Percentiles rank a stretch among this genome's conserved stretches.
Evolutionary conservation across 2,113 vertebrate species (phyloP).

Genomic region (Todiramphus saurophagus): DNA sequence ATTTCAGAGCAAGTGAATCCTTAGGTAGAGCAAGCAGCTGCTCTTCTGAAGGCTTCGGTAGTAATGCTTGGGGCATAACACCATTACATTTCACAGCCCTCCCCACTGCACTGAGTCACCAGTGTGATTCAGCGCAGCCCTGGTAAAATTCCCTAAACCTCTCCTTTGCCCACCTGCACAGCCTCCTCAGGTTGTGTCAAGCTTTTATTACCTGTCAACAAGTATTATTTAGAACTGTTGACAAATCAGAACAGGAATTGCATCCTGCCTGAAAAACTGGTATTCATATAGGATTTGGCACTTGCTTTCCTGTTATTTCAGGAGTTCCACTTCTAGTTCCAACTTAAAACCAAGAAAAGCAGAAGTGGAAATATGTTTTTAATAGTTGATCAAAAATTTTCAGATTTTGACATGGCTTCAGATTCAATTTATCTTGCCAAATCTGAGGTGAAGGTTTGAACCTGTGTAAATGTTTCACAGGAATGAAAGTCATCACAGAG

Average conservation of each 20-base stretch:
- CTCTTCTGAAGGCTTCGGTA: not conserved
- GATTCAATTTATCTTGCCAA: not conserved
- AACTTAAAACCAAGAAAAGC: conserved; percentile 36
- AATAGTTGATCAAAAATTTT: conserved; percentile 29
- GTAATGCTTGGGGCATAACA: not conserved
- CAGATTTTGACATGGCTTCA: conserved; percentile 10
- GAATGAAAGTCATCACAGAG: not conserved
- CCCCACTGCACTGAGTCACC: not conserved
- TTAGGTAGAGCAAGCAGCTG: not conserved
- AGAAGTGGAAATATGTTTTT: conserved; percentile 49
- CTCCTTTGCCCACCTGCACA: not conserved
- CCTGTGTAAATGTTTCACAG: conserved; percentile 1
- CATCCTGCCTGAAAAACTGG: not conserved
- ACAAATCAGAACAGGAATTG: conserved; percentile 27
- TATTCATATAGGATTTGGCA: conserved; percentile 15
- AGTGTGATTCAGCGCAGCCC: not conserved
- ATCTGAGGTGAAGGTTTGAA: not conserved
- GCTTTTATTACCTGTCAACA: conserved; percentile 2
- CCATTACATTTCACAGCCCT: not conserved
- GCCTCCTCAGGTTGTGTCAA: not conserved
- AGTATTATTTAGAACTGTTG: conserved; percentile 53
- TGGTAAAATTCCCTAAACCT: not conserved
- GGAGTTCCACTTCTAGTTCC: conserved; percentile 37
- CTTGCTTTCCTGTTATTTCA: not conserved
- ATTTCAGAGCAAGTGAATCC: not conserved